Evolutionary conservation across 2,888 invertebrate species (phyloP), one percentile per base, ranked within the genome.

Genomic region (Melanophora roralis): DNA sequence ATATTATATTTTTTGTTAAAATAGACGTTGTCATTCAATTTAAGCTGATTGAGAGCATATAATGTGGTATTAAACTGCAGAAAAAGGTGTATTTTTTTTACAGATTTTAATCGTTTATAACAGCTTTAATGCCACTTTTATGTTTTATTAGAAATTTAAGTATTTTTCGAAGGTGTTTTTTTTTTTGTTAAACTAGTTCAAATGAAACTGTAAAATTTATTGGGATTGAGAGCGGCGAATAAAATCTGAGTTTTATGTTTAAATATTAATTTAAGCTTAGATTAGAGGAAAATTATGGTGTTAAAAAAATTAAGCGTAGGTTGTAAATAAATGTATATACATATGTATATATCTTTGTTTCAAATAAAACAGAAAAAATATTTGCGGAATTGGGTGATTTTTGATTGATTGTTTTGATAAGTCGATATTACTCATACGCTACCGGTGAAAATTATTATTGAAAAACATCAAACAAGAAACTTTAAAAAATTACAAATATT

Each of bases 41-140:
- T 73, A 78, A 78, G 78, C 78, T 57, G 78, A 60, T 78, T 68
- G 73, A 57, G 68, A 68, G 49, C 57, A 53, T 68, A 73, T 73
- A 57, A 68, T 68, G 47, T 62, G 62, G 72, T 57, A 78, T 78
- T 78, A 68, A 68, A 27, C 23, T 68, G 47, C 67, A 67, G 73
- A 65, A 68, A 59, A 45, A n/a, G n/a, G n/a, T n/a, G 43, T 67
- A 47, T 62, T 55, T 62, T 72, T 73, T 67, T 78, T 45, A 64
- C 57, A 55, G 67, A 60, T 64, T 57, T 62, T 43, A 55, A 73
- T 62, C 62, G 38, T 34, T 32, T 62, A 23, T 62, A 68, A 49
- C 55, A 67, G 55, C 55, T 67, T 73, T 62, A 67, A 78, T 67
- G 2, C 32, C 65, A 72, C n/a, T 67, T 78, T 67, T 72, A 60